These are phyloP conservation scores for Hecatera dysodea DNA, from an alignment of 2,888 invertebrate genomes.

Conservation along the genomic window DNA sequence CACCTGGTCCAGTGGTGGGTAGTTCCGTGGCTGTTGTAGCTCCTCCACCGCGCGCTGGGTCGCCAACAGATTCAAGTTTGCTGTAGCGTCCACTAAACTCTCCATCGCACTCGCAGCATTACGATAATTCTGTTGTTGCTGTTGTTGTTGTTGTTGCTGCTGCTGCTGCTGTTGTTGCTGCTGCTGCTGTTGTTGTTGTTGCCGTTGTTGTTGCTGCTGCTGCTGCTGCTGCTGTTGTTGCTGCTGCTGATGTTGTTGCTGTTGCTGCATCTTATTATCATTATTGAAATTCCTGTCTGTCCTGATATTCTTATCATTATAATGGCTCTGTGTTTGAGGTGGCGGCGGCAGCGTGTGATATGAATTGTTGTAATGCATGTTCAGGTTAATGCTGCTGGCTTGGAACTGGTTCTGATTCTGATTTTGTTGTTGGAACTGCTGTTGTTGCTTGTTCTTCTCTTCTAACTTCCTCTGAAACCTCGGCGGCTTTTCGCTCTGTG, in stretches of 20 bases:
- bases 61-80: constrained; percentile 78
- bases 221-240: constrained; percentile 24
- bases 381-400: constrained; percentile 70
- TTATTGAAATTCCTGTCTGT: constrained; percentile 76
- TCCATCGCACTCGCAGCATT: constrained; percentile 79
- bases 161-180: constrained; percentile 30
- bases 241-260: constrained; percentile 14
- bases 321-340: constrained; percentile 71
- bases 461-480: constrained; percentile 91
- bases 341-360: constrained; percentile 74
- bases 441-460: constrained; percentile 86
- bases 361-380: constrained; percentile 78
- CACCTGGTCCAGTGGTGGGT: constrained; percentile 76
- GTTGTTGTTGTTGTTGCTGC: constrained; percentile 36
- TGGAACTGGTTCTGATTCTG: constrained; percentile 73
- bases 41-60: constrained; percentile 76
- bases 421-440: constrained; percentile 75
- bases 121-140: constrained; percentile 69
- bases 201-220: constrained; percentile 12
- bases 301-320: constrained; percentile 79
- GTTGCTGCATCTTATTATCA: constrained; percentile 74
- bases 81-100: constrained; percentile 81
- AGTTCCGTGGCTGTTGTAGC: constrained; percentile 72
- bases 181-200: constrained; percentile 14
- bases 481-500: constrained; percentile 91